These are phyloP conservation scores for Enteromius treurensis DNA, from an alignment of 2,797 vertebrate species.

Conservation along the genomic window DNA sequence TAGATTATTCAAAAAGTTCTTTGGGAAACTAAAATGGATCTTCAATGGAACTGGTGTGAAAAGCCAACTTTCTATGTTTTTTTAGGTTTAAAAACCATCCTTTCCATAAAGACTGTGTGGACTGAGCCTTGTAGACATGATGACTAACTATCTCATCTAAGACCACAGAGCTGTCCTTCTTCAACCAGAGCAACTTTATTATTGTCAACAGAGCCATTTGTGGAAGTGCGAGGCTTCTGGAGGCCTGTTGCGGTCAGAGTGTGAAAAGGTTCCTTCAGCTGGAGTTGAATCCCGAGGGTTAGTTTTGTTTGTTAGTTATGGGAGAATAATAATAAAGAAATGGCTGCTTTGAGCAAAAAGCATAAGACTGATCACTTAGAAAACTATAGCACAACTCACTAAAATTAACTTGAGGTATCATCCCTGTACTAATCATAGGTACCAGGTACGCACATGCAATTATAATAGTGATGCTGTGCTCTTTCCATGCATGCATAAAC, in stretches of 20 bases:
- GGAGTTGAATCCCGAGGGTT: background rate
- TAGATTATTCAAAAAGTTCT: background rate
- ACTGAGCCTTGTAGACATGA: background rate
- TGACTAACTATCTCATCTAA: background rate
- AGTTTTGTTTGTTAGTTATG: background rate
- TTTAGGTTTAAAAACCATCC: background rate
- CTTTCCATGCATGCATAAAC: background rate
- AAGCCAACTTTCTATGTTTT: background rate
- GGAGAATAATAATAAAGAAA: background rate
- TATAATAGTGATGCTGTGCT: background rate
- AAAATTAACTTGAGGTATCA: background rate
- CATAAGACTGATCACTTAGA: background rate
- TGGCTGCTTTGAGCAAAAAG: background rate
- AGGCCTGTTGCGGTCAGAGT: conserved; percentile 19
- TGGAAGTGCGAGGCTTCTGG: conserved; percentile 2
- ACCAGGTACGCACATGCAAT: background rate
- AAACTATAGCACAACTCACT: background rate
- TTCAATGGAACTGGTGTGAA: too few relatives aligned
- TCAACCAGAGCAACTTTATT: background rate
- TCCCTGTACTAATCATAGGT: background rate
- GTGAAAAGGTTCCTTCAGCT: conserved; percentile 9
- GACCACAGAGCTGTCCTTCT: conserved; percentile 25
- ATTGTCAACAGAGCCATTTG: conserved; percentile 7
- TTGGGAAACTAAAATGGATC: background rate
- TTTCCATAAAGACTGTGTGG: background rate